A percentile compares a stretch with the other conserved stretches of the same genome.
phyloP scores from a whole-genome alignment of 2,797 vertebrate species.

The Dryobates pubescens region DNA sequence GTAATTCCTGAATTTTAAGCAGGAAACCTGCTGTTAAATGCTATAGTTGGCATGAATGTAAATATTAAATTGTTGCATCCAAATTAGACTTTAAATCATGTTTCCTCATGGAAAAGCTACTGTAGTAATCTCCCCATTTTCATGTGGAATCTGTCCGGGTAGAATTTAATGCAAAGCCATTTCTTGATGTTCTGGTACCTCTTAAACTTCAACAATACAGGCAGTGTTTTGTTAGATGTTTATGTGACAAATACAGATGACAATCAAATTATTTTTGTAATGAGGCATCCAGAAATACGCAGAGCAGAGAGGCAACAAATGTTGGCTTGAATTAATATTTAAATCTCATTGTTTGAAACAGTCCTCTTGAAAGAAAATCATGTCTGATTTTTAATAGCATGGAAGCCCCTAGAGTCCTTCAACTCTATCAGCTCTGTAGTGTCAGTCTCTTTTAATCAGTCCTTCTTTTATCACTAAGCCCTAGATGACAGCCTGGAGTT shows the following conservation, averaged over 20 bases:
- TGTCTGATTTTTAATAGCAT: slow-evolving; percentile 47
- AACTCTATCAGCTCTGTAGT: slow-evolving; percentile 39
- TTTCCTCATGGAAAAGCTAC: background rate
- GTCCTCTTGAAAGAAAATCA: slow-evolving; percentile 50
- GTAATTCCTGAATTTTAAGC: slow-evolving; percentile 52
- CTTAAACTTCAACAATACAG: background rate
- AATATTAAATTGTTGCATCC: slow-evolving; percentile 42
- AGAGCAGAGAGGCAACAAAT: slow-evolving; percentile 26
- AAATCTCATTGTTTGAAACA: slow-evolving; percentile 56
- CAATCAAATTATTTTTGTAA: slow-evolving; percentile 55
- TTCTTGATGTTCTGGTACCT: background rate
- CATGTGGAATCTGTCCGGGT: background rate
- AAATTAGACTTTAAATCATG: slow-evolving; percentile 29
- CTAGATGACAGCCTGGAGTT: slow-evolving; percentile 48
- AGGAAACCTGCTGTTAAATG: background rate
- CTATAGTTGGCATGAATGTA: slow-evolving; percentile 7
- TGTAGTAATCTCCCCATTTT: background rate
- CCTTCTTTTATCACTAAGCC: slow-evolving; percentile 46
- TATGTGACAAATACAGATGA: slow-evolving; percentile 22
- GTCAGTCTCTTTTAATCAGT: slow-evolving; percentile 66
- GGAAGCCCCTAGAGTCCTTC: slow-evolving; percentile 31
- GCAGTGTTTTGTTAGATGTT: slow-evolving; percentile 2
- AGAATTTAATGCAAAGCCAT: background rate
- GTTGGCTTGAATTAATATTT: slow-evolving; percentile 62
- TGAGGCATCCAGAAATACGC: slow-evolving; percentile 30